Base-by-base conservation (phyloP, 2,888 invertebrate genomes). In the Melanchra persicariae region DNA sequence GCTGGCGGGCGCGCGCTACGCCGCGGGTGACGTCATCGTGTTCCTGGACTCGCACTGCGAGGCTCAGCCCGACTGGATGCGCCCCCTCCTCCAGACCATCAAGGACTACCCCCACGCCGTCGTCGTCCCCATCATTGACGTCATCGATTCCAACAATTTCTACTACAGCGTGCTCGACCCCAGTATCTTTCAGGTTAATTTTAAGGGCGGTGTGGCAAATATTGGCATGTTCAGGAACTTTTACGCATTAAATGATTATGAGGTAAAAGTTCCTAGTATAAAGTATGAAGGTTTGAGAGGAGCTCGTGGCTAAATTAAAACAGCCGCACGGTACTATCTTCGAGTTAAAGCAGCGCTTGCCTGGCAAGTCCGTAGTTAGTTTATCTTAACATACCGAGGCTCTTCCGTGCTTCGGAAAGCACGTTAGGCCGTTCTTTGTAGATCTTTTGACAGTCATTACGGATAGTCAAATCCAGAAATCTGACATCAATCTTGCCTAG, bases 21-120 rank as follows among this genome's bases (percentile, higher is more conserved):
- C 99, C 3, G 91, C 85, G 1, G 99, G 98, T 0, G 98, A 98
- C 88, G 98, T 97, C 51, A 93, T 99, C 65, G 97, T 99, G 62
- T 99, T 99, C 93, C 96, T 99, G 78, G 99, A 99, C 95, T 98
- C 99, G 2, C 99, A 99, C 93, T 99, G 99, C 93, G 99, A 99
- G 96, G 97, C 97, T 6, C 97, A 97, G 77, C 93, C 94, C 52
- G 97, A 97, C 85, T 99, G 99, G 98, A 96, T 99, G 77, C 98
- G 99, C 89, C 99, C 99, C 0, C 93, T 99, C 65, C 95, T 99
- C 47, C 81, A 85, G 63, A 84, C 81, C 70, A 98, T 99, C 88
- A 97, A 98, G 92, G 97, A 98, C 82, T 97, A 98, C 45, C 98
- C 84, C 0, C 97, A 97, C 40, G 97, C 98, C 15, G 98, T 99